Evolutionary conservation across 2,113 vertebrate genomes (phyloP), one percentile per base, ranked within the genome.

Genomic region (Gulo gulo): DNA sequence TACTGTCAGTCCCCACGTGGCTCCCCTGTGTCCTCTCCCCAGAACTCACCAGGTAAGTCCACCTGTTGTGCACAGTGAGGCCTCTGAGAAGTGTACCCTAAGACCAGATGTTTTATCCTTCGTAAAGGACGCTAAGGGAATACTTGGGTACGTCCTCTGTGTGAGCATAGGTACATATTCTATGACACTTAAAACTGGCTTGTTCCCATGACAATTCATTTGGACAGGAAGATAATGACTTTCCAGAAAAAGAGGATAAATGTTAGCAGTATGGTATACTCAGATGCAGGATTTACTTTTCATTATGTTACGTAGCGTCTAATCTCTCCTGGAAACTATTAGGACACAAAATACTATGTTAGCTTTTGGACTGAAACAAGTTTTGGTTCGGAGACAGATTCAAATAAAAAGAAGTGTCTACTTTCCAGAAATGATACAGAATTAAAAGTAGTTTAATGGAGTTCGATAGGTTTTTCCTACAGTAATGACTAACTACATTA

Each of bases 31-130:
- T 99, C 99, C 45, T 99, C 99, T 1, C 99, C 99, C 95, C 99
- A 99, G 98, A 99, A 99, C 98, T 99, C 99, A 61, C 99, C 99
- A 94, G 99, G 99, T 99, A 88, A 98, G 98, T 80, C 93, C 47
- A 2, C 14, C 83, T 59, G 21, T 42, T 50, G 11, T 42, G 20
- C 8, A 0, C 39, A n/a, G 16, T 36, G 71, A 67, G 16, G 52
- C 50, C 91, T 87, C 86, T 50, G 39, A 47, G 45, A 5, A 82
- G 12, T 11, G n/a, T 71, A 13, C 59, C 57, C 24, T 10, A 1
- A 59, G 26, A 29, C 39, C 15, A 29, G 34, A 45, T 0, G 0
- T 42, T 76, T 78, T 91, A 6, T 82, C 39, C 65, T 78, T 63
- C 39, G 1, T 24, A 8, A 29, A 61, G 84, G 18, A 47, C 14